phyloP scores from a whole-genome alignment of 1,140 invertebrate genomes.

The Ostrea edulis region DNA sequence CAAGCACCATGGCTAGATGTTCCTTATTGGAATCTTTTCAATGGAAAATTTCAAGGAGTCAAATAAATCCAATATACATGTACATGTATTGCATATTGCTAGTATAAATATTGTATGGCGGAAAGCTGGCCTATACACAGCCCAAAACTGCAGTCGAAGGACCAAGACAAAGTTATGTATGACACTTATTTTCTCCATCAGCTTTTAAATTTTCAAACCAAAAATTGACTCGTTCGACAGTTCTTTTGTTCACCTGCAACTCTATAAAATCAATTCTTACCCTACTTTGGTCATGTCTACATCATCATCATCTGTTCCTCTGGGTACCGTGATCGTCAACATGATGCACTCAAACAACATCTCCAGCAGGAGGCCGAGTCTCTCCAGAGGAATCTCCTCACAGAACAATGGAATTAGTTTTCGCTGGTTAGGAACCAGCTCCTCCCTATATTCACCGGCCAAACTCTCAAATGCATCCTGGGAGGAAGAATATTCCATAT shows the following conservation, averaged over 20 bases:
- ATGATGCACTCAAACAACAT: conserved; percentile 66
- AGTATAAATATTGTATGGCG: too few relatives aligned
- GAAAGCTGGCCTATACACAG: too few relatives aligned
- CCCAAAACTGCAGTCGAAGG: too few relatives aligned
- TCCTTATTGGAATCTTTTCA: too few relatives aligned
- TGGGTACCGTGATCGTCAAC: conserved; percentile 59
- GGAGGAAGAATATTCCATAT: conserved; percentile 36
- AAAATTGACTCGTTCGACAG: too few relatives aligned
- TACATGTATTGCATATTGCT: too few relatives aligned
- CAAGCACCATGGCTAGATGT: too few relatives aligned
- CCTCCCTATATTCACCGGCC: conserved; percentile 47
- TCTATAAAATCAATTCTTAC: background rate
- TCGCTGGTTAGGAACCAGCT: conserved; percentile 51
- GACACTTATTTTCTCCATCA: too few relatives aligned
- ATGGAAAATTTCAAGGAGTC: too few relatives aligned
- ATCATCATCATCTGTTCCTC: conserved; percentile 56
- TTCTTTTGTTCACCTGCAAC: background rate
- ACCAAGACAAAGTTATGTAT: too few relatives aligned
- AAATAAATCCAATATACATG: too few relatives aligned
- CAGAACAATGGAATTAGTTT: conserved; percentile 43
- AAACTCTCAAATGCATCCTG: conserved; percentile 66
- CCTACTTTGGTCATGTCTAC: background rate
- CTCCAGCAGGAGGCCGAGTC: conserved; percentile 56
- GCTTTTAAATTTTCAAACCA: too few relatives aligned
- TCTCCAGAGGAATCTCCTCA: conserved; percentile 51